A percentile compares a stretch with the other conserved stretches of the same genome.
Evolutionary conservation across 1,140 invertebrate genomes (phyloP).

Genomic region (Pogonomyrmex californicus): DNA sequence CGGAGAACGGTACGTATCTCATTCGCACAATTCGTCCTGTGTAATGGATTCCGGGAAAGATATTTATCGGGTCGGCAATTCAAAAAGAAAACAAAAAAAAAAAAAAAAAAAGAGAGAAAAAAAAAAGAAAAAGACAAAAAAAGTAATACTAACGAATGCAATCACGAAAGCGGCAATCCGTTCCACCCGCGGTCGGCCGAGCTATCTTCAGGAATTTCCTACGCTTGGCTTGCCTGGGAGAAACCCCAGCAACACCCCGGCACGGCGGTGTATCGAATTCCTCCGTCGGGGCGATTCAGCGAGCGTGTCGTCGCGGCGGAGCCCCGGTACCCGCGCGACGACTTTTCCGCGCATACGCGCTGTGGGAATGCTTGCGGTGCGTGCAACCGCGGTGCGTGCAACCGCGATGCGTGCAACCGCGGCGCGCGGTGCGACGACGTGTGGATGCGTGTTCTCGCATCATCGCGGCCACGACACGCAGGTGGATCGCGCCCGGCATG

Average conservation of each 20-base stretch:
- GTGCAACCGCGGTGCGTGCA: slow-evolving; percentile 84
- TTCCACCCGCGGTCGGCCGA: not conserved
- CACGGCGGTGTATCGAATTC: slow-evolving; percentile 61
- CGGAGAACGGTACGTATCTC: not conserved
- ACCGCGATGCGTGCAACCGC: slow-evolving; percentile 83
- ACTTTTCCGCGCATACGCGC: slow-evolving; percentile 64
- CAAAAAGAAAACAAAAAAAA: not conserved
- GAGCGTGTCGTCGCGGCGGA: slow-evolving; percentile 54
- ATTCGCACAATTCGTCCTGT: not conserved
- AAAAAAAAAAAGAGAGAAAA: not conserved
- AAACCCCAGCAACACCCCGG: slow-evolving; percentile 5
- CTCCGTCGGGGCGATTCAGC: slow-evolving; percentile 45
- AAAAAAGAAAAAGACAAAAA: not conserved
- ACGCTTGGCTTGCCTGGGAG: slow-evolving; percentile 11
- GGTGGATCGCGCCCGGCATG: slow-evolving; percentile 58
- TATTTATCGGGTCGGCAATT: not conserved
- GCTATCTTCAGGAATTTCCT: slow-evolving; percentile 26
- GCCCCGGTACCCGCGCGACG: slow-evolving; percentile 46
- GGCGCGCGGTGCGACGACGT: not conserved
- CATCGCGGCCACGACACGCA: slow-evolving; percentile 48
- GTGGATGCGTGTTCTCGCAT: slow-evolving; percentile 47
- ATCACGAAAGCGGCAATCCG: slow-evolving; percentile 33
- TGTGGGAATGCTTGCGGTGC: slow-evolving; percentile 83
- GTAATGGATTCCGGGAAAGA: not conserved
- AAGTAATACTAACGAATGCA: not conserved